Base-by-base conservation (phyloP, 2,888 invertebrate genomes). In the Tenthredo distinguenda region DNA sequence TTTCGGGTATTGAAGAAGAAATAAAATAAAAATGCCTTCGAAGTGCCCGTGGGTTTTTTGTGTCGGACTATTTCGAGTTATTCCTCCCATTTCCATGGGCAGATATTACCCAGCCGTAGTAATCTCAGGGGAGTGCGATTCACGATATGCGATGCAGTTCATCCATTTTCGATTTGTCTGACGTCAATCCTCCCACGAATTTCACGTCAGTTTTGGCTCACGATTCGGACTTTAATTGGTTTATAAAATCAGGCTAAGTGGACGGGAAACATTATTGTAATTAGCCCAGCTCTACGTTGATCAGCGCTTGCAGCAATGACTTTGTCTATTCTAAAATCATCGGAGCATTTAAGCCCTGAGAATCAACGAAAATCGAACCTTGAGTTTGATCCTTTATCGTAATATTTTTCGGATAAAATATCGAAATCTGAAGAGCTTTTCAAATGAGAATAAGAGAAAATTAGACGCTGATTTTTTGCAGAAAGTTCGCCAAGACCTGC, bases 101-200 rank as follows among this genome's bases (percentile, higher is more conserved):
- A 62, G 21, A 26, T 21, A 26, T 62, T 1, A 0, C 21, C 26
- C 26, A 4, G 62, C 26, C 34, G 5, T 68, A 34, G 34, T 5
- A 31, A 68, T 34, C 1, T 12, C 1, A 10, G 26, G 9, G 31
- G 4, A 34, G 3, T 50, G 9, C 31, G 26, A 79, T 79, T 62
- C 31, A 40, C 7, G 26, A n/a, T 26, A 26, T 55, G 34, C n/a
- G 31, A 55, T 58, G 18, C 6, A 31, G 55, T 31, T 12, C 12
- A 15, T 55, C 15, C 10, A 40, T 26, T 77, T 77, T 12, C 18
- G 18, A 26, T 55, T 31, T 31, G 18, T 77, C 77, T 21, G 9
- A 82, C 65, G 62, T 40, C 62, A 68, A 62, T 82, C 77, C 34
- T 10, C 37, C 55, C 10, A 2, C 47, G 12, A 77, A 77, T 77